A percentile compares a stretch with the other conserved stretches of the same genome.
Evolutionary conservation across 2,797 vertebrate species (phyloP).

Genomic region (Nyctibius grandis): DNA sequence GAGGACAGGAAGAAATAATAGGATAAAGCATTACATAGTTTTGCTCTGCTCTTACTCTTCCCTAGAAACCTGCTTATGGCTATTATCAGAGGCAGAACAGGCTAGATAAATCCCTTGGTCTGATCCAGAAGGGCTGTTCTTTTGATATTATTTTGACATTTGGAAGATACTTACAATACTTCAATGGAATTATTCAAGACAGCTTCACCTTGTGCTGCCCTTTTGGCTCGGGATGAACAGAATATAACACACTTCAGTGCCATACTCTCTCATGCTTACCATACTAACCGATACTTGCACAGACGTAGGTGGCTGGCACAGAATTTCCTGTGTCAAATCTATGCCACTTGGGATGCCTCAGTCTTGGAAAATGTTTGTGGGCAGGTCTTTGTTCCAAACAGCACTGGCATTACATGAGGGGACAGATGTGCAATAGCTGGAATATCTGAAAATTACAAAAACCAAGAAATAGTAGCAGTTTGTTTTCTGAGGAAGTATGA

Average conservation of each 20-base stretch:
- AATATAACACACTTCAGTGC: neutral
- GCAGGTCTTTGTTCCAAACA: neutral
- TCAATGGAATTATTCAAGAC: neutral
- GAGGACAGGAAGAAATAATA: neutral
- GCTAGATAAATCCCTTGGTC: neutral
- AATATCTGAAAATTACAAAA: neutral
- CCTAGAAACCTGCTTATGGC: neutral
- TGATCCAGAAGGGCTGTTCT: neutral
- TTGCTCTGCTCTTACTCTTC: neutral
- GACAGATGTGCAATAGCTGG: neutral
- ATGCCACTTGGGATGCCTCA: neutral
- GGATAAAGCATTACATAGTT: neutral
- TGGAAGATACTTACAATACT: neutral
- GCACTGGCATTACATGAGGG: neutral
- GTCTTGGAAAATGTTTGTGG: neutral
- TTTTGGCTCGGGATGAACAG: neutral
- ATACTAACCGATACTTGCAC: neutral
- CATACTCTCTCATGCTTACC: neutral
- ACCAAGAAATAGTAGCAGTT: accelerated
- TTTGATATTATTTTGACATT: neutral
- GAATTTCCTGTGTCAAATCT: neutral
- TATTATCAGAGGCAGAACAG: neutral
- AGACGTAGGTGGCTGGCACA: neutral
- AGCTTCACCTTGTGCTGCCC: neutral
- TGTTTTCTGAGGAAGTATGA: neutral